phyloP scores from a whole-genome alignment of 2,888 invertebrate genomes.

The Blastobasis adustella region DNA sequence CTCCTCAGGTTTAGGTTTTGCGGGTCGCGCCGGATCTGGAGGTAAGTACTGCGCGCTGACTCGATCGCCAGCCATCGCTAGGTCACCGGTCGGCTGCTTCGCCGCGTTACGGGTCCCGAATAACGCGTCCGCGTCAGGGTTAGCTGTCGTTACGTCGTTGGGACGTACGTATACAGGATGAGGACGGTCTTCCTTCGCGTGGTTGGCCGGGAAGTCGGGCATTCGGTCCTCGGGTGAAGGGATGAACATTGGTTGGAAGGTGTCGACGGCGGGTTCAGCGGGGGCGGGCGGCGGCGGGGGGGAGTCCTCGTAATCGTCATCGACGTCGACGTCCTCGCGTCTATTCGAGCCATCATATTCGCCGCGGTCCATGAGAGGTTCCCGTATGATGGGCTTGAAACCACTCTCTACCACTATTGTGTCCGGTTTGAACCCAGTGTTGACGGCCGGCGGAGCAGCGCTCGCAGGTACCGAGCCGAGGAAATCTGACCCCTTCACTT shows the following conservation, averaged over 20 bases:
- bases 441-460: conserved; percentile 74
- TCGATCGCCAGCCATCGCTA: conserved; percentile 82
- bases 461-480: conserved; percentile 28
- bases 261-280: conserved; percentile 38
- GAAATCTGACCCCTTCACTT: conserved; percentile 63
- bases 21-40: conserved; percentile 71
- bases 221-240: conserved; percentile 83
- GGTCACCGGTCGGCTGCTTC: conserved; percentile 66
- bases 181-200: conserved; percentile 66
- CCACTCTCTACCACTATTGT: conserved; percentile 89
- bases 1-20: conserved; percentile 43
- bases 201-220: conserved; percentile 58
- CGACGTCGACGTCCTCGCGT: conserved; percentile 63
- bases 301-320: conserved; percentile 61
- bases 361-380: conserved; percentile 53
- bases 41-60: conserved; percentile 84
- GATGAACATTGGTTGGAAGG: conserved; percentile 87
- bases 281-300: conserved; percentile 27
- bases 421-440: conserved; percentile 86
- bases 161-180: conserved; percentile 64
- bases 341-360: conserved; percentile 62
- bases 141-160: conserved; percentile 19
- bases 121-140: conserved; percentile 35
- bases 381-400: conserved; percentile 85
- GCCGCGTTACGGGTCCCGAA: conserved; percentile 59